Conservation (phyloP, 2,888 invertebrate genomes). For the Drosophila atripex region DNA sequence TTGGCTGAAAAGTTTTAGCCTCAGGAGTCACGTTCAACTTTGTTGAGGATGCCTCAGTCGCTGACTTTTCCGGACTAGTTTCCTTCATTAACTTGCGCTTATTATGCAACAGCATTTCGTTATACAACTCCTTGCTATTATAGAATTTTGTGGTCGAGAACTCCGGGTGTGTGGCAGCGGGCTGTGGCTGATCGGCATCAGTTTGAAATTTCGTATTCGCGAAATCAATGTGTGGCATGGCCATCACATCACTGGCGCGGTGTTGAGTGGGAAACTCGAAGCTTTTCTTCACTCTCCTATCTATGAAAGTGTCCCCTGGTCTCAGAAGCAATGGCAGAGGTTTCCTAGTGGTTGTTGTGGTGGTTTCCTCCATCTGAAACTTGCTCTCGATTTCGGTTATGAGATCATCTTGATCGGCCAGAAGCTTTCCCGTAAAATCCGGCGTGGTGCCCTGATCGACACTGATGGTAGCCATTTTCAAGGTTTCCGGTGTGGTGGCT, state of each 20-base stretch:
- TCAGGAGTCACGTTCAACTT: conserved; percentile 68
- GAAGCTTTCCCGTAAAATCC: conserved; percentile 81
- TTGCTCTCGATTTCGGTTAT: conserved; percentile 84
- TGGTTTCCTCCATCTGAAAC: conserved; percentile 79
- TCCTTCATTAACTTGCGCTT: conserved; percentile 73
- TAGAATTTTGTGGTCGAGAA: conserved; percentile 84
- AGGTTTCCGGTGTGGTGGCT: conserved; percentile 14
- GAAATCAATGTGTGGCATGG: conserved; percentile 81
- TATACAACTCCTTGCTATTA: conserved; percentile 83
- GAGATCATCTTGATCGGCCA: conserved; percentile 82
- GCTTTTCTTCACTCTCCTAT: conserved; percentile 83
- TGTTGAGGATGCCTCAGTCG: conserved; percentile 31
- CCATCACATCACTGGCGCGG: conserved; percentile 75
- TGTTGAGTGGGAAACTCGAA: conserved; percentile 82
- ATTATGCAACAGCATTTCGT: conserved; percentile 82
- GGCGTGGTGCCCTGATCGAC: conserved; percentile 41
- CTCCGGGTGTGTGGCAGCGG: conserved; percentile 77
- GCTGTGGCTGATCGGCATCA: conserved; percentile 51
- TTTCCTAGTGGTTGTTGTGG: conserved; percentile 34
- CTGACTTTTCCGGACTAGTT: conserved; percentile 64
- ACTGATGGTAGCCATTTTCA: not conserved
- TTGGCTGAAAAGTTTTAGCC: conserved; percentile 48
- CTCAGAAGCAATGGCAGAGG: conserved; percentile 4
- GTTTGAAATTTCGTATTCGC: conserved; percentile 83
- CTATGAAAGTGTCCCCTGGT: conserved; percentile 75